Evolutionary conservation across 1,140 invertebrate genomes (phyloP).

Genomic region (Aphelinus atriplicis): DNA sequence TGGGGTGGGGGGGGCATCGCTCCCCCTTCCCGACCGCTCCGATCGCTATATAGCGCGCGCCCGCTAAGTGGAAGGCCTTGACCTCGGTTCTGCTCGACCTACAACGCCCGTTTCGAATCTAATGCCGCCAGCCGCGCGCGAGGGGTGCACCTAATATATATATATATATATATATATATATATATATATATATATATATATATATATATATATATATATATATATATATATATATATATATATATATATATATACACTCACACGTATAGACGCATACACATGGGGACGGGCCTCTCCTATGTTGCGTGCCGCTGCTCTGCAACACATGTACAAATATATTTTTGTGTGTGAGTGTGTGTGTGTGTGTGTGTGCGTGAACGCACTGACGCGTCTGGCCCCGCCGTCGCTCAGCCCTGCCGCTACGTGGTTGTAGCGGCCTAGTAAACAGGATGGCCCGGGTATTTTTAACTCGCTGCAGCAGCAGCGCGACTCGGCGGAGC

Average conservation of each 20-base stretch:
- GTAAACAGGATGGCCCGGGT: conserved; percentile 3
- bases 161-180: neutral
- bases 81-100: conserved; percentile 60
- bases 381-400: no score
- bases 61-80: conserved; percentile 53
- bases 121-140: conserved; percentile 20
- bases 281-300: no score
- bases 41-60: neutral
- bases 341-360: neutral
- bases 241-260: neutral
- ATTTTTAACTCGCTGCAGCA: neutral
- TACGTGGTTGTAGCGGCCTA: neutral
- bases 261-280: neutral
- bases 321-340: no score
- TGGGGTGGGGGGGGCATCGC: no score
- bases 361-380: neutral
- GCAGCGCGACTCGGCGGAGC: no score
- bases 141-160: conserved; percentile 1
- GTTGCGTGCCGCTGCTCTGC: no score
- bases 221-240: neutral
- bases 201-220: neutral
- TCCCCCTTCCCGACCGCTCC: no score
- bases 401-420: no score
- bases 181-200: neutral
- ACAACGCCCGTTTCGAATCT: conserved; percentile 56